A percentile compares a stretch with the other conserved stretches of the same genome.
phyloP scores from a whole-genome alignment of 2,113 vertebrate species.

The Bos javanicus region DNA sequence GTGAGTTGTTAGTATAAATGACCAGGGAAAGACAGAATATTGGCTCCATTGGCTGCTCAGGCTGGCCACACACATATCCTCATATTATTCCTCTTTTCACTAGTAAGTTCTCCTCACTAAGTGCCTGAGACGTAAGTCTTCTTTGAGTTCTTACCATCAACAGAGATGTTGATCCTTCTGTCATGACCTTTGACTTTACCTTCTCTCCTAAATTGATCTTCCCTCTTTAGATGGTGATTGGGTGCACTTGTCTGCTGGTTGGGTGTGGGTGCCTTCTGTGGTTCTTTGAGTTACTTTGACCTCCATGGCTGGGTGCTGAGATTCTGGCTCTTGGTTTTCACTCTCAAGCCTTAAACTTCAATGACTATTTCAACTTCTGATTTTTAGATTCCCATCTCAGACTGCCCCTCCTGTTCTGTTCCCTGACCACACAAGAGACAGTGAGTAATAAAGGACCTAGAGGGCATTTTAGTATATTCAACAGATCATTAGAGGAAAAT shows the following conservation, averaged over 20 bases:
- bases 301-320: not conserved
- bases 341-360: not conserved
- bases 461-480: not conserved
- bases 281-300: not conserved
- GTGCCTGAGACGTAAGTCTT: not conserved
- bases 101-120: not conserved
- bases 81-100: not conserved
- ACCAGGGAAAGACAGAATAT: not conserved
- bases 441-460: not conserved
- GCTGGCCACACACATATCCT: not conserved
- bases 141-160: not conserved
- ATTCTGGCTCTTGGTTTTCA: not conserved
- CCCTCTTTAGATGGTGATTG: not conserved
- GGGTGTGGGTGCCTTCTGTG: fast-evolving
- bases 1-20: not conserved
- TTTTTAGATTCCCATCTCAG: not conserved
- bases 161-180: not conserved
- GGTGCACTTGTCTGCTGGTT: not conserved
- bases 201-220: not conserved
- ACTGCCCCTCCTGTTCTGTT: not conserved
- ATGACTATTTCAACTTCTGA: not conserved
- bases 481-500: not conserved
- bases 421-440: not conserved
- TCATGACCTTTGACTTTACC: not conserved
- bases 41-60: not conserved